phyloP scores from a whole-genome alignment of 2,797 vertebrate genomes.

The Channallabes apus region DNA sequence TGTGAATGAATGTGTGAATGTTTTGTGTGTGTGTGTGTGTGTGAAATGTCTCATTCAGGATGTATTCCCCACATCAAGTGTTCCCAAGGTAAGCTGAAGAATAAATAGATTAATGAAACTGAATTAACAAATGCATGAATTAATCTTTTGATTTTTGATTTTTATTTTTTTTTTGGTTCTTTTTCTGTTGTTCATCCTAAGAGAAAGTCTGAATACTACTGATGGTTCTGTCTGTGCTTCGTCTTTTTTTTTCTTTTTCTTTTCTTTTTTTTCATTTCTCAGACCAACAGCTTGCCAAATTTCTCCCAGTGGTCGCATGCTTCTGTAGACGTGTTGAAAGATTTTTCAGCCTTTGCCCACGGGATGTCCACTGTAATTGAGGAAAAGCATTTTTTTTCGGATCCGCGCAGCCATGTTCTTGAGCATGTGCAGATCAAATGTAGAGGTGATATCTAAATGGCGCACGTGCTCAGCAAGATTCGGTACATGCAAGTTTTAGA shows the following conservation, averaged over 20 bases:
- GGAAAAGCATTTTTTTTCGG: neutral
- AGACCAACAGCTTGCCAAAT: conserved; percentile 2
- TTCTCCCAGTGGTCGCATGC: conserved; percentile 1
- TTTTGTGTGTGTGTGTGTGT: neutral
- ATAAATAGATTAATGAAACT: neutral
- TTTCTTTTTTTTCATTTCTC: neutral
- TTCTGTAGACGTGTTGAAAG: neutral
- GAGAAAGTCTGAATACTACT: conserved; percentile 2
- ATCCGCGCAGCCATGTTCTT: neutral
- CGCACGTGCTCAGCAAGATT: conserved; percentile 20
- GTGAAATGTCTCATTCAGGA: neutral
- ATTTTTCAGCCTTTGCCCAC: neutral
- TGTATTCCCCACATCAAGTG: neutral
- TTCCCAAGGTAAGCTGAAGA: neutral
- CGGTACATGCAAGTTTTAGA: neutral
- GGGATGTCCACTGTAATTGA: neutral
- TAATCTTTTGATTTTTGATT: neutral
- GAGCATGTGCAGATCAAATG: conserved; percentile 8
- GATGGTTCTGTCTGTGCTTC: neutral
- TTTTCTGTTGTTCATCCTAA: neutral
- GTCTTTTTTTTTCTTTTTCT: neutral
- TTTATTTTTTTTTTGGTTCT: neutral
- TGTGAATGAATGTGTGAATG: neutral
- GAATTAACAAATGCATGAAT: neutral
- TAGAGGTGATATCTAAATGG: conserved; percentile 20